Evolutionary conservation across 2,888 invertebrate genomes (phyloP).

Genomic region (Eupelmus urozonus): DNA sequence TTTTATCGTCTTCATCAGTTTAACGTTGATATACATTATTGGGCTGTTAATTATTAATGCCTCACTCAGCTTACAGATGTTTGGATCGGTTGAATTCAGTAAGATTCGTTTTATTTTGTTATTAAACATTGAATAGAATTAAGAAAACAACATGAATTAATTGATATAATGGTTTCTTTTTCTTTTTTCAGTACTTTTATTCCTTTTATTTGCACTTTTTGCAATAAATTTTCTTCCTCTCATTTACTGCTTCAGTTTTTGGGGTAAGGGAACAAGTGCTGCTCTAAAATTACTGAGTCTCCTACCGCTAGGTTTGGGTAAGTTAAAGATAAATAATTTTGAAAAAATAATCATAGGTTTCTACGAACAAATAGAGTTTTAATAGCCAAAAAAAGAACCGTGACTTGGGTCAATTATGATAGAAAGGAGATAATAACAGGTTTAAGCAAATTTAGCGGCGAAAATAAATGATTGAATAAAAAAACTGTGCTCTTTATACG

Average conservation of each 20-base stretch:
- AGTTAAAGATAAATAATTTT: constrained; percentile 50
- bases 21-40: constrained; percentile 66
- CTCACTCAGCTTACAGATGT: constrained; percentile 57
- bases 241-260: constrained; percentile 70
- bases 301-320: constrained; percentile 70
- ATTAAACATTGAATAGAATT: not conserved
- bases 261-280: constrained; percentile 66
- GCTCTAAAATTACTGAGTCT: constrained; percentile 66
- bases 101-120: constrained; percentile 56
- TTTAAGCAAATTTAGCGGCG: too few relatives aligned
- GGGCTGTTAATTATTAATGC: constrained; percentile 30
- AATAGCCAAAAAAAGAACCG: too few relatives aligned
- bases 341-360: not conserved
- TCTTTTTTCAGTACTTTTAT: constrained; percentile 76
- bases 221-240: constrained; percentile 81
- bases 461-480: too few relatives aligned
- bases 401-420: too few relatives aligned
- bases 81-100: constrained; percentile 76
- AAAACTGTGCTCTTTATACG: too few relatives aligned
- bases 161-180: too few relatives aligned
- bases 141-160: not conserved
- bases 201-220: constrained; percentile 85
- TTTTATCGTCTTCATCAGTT: constrained; percentile 72
- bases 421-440: too few relatives aligned
- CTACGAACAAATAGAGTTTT: too few relatives aligned